Evolutionary conservation across 2,113 vertebrate species (phyloP).

Genomic region (Leuciscus idus): DNA sequence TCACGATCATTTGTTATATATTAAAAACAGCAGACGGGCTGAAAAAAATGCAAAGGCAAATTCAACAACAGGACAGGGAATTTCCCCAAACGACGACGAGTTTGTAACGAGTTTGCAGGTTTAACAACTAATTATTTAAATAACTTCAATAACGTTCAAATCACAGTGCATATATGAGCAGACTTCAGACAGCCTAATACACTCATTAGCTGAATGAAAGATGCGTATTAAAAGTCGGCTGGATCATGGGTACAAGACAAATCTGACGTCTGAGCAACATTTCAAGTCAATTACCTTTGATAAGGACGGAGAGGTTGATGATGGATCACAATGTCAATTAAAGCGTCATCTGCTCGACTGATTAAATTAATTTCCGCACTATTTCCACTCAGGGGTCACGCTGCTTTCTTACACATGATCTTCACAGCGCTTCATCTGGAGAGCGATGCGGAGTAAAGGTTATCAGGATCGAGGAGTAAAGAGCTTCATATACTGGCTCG

Average conservation of each 20-base stretch:
- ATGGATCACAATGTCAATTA: constrained; percentile 43
- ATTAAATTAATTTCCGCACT: constrained; percentile 24
- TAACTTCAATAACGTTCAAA: neutral
- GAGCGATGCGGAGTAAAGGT: constrained; percentile 12
- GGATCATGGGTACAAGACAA: constrained; percentile 25
- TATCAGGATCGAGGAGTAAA: neutral
- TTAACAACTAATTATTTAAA: no score
- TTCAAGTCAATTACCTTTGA: constrained; percentile 37
- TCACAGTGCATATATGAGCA: neutral
- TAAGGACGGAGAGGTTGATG: constrained; percentile 37
- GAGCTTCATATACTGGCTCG: neutral
- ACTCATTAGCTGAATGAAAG: constrained; percentile 15
- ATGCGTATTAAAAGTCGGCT: neutral
- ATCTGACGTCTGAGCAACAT: constrained; percentile 24
- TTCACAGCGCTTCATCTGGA: neutral
- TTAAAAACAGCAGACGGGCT: no score
- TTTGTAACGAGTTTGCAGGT: no score
- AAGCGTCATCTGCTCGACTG: constrained; percentile 30
- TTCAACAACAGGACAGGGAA: no score
- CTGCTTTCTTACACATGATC: neutral
- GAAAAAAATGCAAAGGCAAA: no score
- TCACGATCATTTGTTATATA: no score
- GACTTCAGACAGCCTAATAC: neutral
- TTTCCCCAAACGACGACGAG: no score
- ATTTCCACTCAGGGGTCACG: constrained; percentile 7